Conservation (phyloP, 92 coral and sea anemone species). For the Phenganax subtilis region DNA sequence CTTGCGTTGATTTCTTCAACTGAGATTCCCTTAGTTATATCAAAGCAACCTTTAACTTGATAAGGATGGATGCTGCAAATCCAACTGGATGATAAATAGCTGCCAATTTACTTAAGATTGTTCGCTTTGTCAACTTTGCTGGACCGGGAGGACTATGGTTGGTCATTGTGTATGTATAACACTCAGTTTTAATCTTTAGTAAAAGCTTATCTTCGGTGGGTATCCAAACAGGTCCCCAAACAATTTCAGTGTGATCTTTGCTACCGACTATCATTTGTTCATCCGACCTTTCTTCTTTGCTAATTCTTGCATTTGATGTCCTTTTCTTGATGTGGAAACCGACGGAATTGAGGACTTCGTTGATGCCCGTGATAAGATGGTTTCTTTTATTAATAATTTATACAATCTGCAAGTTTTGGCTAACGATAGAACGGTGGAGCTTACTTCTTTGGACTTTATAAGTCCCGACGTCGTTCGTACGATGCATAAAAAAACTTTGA, state of each 20-base stretch:
- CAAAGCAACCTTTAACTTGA: slow-evolving; percentile 31
- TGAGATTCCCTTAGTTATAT: slow-evolving; percentile 46
- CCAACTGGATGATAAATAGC: slow-evolving; percentile 11
- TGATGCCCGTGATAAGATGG: slow-evolving; percentile 30
- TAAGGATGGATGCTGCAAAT: slow-evolving; percentile 4
- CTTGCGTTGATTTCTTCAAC: slow-evolving; percentile 40
- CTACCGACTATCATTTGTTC: slow-evolving; percentile 24
- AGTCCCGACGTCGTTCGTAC: no score
- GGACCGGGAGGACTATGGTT: not conserved
- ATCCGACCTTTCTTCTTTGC: not conserved
- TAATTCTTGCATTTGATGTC: slow-evolving; percentile 37
- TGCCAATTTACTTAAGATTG: slow-evolving; percentile 7
- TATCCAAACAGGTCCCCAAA: slow-evolving; percentile 6
- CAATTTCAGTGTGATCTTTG: not conserved
- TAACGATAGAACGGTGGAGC: no score
- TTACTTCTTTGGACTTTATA: no score
- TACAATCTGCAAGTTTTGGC: no score
- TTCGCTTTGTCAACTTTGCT: slow-evolving; percentile 22
- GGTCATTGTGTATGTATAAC: not conserved
- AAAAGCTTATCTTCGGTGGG: slow-evolving; percentile 6
- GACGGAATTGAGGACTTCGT: slow-evolving; percentile 34
- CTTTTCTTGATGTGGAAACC: slow-evolving; percentile 44
- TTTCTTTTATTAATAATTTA: not conserved
- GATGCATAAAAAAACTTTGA: no score
- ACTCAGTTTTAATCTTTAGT: not conserved